Base-by-base conservation (phyloP, 2,888 invertebrate species). In the Hirtodrosophila cameraria region DNA sequence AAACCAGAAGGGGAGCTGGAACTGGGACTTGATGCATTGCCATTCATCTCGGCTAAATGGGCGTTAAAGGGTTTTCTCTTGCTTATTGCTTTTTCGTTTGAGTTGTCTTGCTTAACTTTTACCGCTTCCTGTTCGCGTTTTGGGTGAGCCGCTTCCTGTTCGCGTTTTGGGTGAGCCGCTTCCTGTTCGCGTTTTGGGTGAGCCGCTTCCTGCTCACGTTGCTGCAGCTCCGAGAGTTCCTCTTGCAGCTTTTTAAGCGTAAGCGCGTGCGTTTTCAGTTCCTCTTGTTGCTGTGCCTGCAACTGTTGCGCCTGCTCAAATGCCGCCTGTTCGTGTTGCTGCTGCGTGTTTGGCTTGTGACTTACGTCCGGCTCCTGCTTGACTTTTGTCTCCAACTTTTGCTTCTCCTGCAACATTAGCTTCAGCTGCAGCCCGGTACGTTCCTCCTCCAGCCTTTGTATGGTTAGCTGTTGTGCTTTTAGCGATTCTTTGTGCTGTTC, bases 31-130 rank as follows among this genome's bases (percentile, higher is more conserved):
- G n/a, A 46, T 33, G 73, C 67, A 13, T 48, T 71, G 11, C 75
- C 80, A 31, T 66, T 60, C 69, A 58, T 76, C 20, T 33, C 9
- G 7, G 25, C 9, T 11, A n/a, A 6, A 2, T 6, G n/a, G 18
- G 16, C 2, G 16, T 23, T 8, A 33, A 20, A 18, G 11, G 1
- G 2, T 5, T n/a, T 3, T 8, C 1, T 41, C 31, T 52, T 20
- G 49, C 42, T 23, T 65, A 54, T 43, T 39, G 49, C 8, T 46
- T 15, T 4, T 53, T 65, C 28, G 9, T 2, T 13, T 3, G 5
- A 2, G 11, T 35, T n/a, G 36, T 11, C 15, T 15, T 49, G 8
- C 4, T 30, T 16, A 0, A 5, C 13, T 15, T 11, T n/a, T 1
- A 12, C 7, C 27, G 27, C 20, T n/a, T 49, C 6, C n/a, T n/a